Percentiles rank a stretch among this genome's conserved stretches.
Conservation (phyloP, 2,113 vertebrate genomes). For the Saguinus midas region DNA sequence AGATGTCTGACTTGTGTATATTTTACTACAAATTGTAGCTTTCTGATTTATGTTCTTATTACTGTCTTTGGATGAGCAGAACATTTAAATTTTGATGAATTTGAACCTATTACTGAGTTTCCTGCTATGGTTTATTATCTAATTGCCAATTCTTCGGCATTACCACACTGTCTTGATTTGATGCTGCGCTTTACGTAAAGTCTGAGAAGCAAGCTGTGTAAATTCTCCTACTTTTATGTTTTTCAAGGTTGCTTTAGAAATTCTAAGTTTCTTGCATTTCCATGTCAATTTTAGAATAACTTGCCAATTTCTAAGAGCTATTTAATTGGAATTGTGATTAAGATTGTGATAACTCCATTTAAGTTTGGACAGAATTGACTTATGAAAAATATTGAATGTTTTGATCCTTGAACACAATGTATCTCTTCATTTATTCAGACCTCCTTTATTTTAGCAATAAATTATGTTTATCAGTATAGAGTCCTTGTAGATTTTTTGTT, state of each 20-base stretch:
- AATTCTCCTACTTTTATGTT: neutral
- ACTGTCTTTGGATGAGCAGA: neutral
- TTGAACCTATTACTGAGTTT: neutral
- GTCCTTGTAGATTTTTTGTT: neutral
- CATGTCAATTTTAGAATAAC: neutral
- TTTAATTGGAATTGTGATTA: neutral
- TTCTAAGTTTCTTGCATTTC: neutral
- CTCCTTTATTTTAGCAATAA: neutral
- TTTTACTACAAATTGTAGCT: neutral
- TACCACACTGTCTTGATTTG: neutral
- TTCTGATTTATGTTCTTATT: neutral
- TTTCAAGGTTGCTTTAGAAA: neutral
- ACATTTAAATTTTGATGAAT: neutral
- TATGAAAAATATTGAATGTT: neutral
- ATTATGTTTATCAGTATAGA: neutral
- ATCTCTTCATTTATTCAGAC: neutral
- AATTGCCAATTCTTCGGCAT: neutral
- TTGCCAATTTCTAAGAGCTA: neutral
- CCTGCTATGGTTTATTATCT: neutral
- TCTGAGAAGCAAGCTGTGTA: neutral
- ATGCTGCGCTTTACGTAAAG: neutral
- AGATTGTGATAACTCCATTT: neutral
- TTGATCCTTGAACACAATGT: neutral
- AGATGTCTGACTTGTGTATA: neutral
- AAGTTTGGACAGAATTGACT: neutral